Evolutionary conservation across 2,797 vertebrate species (phyloP), one percentile per base, ranked within the genome.

Genomic region (Acipenser transmontanus): DNA sequence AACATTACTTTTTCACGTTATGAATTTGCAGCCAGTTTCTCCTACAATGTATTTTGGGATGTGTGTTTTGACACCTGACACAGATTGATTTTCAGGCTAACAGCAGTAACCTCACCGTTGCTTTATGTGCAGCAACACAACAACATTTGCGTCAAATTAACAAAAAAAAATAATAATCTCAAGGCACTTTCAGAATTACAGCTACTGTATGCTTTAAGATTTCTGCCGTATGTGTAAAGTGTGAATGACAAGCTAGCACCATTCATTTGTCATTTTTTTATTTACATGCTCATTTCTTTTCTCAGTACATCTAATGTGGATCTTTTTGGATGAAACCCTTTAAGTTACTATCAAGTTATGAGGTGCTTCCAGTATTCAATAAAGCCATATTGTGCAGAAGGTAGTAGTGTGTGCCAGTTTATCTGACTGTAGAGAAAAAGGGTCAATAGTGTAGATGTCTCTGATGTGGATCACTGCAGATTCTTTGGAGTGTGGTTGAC

Each of bases 161-260:
- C 11, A 7, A 11, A 57, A 13, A 57, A 57, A 7, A 57, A 68
- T 74, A 71, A 79, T 17, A 17, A 17, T 83, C 82, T 79, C 64
- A 65, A 69, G 69, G 74, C 81, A 79, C 76, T 82, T 78, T 49
- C 52, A 60, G 72, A 77, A 73, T 71, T 74, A 51, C 56, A 71
- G 70, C 65, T 59, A 60, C 59, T 66, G 62, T 76, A 70, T 68
- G 74, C 73, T 73, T 73, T 69, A 71, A 4, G 11, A 11, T 57
- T n/a, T 75, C 76, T 72, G 63, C 9, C 13, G 54, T 66, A 63
- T 76, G 73, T 79, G 75, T 71, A 72, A 79, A 73, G 81, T 79
- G 81, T 75, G 82, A 72, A 74, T 72, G 71, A 1, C 68, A 78
- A 76, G 78, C 66, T 59, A 78, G 72, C 77, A 75, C 71, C 49